Evolutionary conservation across 2,113 vertebrate genomes (phyloP), one percentile per base, ranked within the genome.

Genomic region (Aptenodytes patagonicus): DNA sequence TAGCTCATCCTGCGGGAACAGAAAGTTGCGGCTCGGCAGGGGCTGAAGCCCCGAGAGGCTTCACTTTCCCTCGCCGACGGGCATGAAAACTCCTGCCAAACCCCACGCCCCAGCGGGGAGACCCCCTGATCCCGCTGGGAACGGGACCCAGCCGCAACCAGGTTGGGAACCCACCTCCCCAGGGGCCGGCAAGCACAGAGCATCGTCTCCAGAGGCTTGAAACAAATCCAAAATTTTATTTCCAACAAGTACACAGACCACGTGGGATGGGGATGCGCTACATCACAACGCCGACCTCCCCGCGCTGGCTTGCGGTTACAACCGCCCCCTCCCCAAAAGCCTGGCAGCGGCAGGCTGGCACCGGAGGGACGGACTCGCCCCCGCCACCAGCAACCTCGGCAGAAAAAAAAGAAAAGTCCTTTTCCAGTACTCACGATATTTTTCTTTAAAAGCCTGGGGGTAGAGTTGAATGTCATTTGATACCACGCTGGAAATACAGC

Each of bases 201-300:
- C 40, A 81, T 17, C 57, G 0, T 6, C 93, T 92, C 87, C 77
- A 44, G n/a, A 79, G 49, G 46, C 32, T 92, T 90, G 97, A 98
- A 98, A 96, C 98, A 96, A 96, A 96, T 98, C 91, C 95, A 97
- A 98, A 98, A 94, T 93, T 98, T 98, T 98, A 98, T 98, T 98
- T 98, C 98, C 98, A 98, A 98, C 84, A 80, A 97, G 96, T 96
- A 98, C 97, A 98, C 95, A 94, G 93, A 97, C 83, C 96, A 96
- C 18, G 58, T 90, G 95, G 96, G 94, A 93, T 96, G 97, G 97
- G 98, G 97, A 96, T 97, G 97, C 75, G 96, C 97, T 97, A 98
- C 97, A 97, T 93, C 93, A 94, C 91, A 84, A 87, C 24, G 95
- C 96, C 95, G 83, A 95, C 93, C 95, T 97, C 94, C 91, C 93